Evolutionary conservation across 2,113 vertebrate genomes (phyloP).

Genomic region (Murina feae): DNA sequence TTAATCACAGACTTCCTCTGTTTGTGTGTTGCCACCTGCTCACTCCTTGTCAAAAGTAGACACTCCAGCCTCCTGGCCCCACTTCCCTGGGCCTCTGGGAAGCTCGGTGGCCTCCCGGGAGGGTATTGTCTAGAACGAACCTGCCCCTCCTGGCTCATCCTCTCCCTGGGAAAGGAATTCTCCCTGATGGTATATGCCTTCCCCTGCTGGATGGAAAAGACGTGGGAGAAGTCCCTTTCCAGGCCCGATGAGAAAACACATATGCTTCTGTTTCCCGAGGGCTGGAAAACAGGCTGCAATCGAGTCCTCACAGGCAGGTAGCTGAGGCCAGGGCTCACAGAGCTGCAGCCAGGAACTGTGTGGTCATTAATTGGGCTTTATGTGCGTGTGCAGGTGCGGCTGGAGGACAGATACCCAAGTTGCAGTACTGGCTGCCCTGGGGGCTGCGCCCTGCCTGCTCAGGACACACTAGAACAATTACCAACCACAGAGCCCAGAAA

Average conservation of each 20-base stretch:
- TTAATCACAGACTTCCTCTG: conserved; percentile 6
- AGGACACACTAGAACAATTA: background rate
- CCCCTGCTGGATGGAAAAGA: background rate
- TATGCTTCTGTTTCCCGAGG: background rate
- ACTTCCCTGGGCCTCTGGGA: background rate
- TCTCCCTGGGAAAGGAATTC: background rate
- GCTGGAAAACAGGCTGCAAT: background rate
- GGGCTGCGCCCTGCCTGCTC: background rate
- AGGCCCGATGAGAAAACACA: background rate
- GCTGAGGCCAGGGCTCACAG: background rate
- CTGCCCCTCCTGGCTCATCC: background rate
- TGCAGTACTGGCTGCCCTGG: background rate
- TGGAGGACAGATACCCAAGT: background rate
- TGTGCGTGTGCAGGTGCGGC: no score
- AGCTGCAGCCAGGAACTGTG: background rate
- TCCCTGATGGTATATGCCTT: background rate
- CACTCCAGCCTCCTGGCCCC: background rate
- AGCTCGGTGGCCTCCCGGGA: background rate
- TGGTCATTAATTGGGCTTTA: background rate
- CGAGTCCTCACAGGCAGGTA: background rate
- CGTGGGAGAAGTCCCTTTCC: background rate
- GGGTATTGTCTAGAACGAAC: background rate
- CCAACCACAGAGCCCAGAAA: background rate
- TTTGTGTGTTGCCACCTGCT: conserved; percentile 50
- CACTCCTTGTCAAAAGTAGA: background rate